phyloP scores from a whole-genome alignment of 53 echinoderm and acorn worm species.

The Mesocentrotus franciscanus region DNA sequence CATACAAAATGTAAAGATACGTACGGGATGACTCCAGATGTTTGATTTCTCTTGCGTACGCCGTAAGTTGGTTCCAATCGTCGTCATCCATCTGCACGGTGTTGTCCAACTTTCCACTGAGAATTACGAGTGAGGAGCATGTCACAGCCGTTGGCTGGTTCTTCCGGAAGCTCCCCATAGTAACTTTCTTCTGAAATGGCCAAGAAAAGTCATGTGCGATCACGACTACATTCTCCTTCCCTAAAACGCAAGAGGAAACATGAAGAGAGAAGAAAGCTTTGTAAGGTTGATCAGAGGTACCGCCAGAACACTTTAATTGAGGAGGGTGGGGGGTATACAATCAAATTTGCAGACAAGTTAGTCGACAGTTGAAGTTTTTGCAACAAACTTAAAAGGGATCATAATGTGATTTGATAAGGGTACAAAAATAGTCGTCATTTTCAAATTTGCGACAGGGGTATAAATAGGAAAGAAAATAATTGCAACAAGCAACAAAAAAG shows the following conservation, averaged over 20 bases:
- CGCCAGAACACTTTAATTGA: too few species aligned
- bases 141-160: conserved; percentile 33
- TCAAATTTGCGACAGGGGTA: too few species aligned
- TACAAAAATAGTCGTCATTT: too few species aligned
- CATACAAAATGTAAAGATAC: too few species aligned
- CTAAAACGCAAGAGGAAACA: background rate
- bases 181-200: background rate
- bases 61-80: background rate
- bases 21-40: background rate
- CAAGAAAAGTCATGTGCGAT: conserved; percentile 46
- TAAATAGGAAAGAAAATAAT: too few species aligned
- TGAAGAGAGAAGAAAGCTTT: background rate
- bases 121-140: background rate
- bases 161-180: background rate
- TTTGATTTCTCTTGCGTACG: background rate
- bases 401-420: too few species aligned
- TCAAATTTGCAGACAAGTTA: too few species aligned
- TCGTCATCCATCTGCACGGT: conserved; percentile 14
- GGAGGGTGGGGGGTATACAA: too few species aligned
- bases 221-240: background rate
- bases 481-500: too few species aligned
- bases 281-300: too few species aligned
- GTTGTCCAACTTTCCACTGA: background rate
- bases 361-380: too few species aligned
- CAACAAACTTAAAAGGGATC: too few species aligned